phyloP scores from a whole-genome alignment of 2,888 invertebrate genomes.

The Lobophora halterata region DNA sequence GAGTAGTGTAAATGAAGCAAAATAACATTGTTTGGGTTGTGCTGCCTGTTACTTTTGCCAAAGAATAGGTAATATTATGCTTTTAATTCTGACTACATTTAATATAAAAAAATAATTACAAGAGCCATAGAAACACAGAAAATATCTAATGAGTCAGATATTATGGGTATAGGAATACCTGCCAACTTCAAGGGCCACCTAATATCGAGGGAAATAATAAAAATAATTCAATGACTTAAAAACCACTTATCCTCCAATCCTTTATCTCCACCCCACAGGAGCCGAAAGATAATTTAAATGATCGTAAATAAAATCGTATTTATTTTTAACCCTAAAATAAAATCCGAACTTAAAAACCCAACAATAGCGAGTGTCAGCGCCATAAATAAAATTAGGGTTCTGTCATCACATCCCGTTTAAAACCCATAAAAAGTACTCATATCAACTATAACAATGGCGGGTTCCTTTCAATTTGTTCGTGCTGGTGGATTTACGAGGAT shows the following conservation, averaged over 20 bases:
- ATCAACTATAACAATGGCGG: conserved; percentile 35
- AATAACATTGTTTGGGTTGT: too few relatives aligned
- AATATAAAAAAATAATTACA: background rate
- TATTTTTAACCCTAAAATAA: conserved; percentile 28
- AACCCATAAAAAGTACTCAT: conserved; percentile 47
- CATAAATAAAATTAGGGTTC: conserved; percentile 71
- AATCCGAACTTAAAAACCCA: conserved; percentile 33
- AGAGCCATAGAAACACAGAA: too few relatives aligned
- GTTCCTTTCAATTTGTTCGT: conserved; percentile 66
- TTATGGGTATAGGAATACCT: too few relatives aligned
- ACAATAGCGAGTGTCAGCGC: conserved; percentile 56
- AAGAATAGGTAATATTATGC: too few relatives aligned
- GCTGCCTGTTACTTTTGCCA: too few relatives aligned
- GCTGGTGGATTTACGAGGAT: conserved; percentile 47
- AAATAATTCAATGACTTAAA: conserved; percentile 1
- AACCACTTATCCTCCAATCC: conserved; percentile 4
- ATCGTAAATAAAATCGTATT: conserved; percentile 12
- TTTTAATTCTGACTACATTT: too few relatives aligned
- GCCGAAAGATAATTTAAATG: conserved; percentile 16
- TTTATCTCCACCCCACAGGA: conserved; percentile 3
- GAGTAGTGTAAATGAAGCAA: too few relatives aligned
- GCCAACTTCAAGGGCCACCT: too few relatives aligned
- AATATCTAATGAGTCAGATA: too few relatives aligned
- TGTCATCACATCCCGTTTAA: conserved; percentile 48
- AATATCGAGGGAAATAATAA: too few relatives aligned